Evolutionary conservation across 2,888 invertebrate genomes (phyloP).

Genomic region (Thecophora atra): DNA sequence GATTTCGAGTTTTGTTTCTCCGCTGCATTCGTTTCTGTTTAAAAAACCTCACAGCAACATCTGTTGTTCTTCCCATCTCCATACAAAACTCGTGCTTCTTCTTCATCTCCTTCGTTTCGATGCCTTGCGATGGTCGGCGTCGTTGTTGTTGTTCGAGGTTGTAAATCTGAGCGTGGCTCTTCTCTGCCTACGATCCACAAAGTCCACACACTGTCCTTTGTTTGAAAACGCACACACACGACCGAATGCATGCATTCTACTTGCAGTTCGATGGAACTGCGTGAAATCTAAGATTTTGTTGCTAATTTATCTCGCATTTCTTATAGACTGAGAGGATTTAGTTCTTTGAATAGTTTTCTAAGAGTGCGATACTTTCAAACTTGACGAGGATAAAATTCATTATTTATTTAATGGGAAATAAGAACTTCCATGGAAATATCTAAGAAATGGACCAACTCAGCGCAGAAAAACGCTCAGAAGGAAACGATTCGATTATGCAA

Average conservation of each 20-base stretch:
- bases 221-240: background rate
- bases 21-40: too few species aligned
- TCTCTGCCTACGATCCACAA: constrained; percentile 14
- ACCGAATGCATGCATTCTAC: background rate
- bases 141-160: constrained; percentile 12
- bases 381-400: too few species aligned
- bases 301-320: too few species aligned
- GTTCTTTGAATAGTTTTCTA: too few species aligned
- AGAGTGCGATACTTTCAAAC: too few species aligned
- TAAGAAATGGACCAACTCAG: too few species aligned
- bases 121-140: background rate
- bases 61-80: constrained; percentile 23
- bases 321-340: too few species aligned
- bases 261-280: background rate
- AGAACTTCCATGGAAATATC: too few species aligned
- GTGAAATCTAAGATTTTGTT: too few species aligned
- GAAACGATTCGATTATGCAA: too few species aligned
- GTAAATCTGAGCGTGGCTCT: constrained; percentile 15
- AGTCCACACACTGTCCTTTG: constrained; percentile 10
- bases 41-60: constrained; percentile 20
- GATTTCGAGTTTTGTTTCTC: constrained; percentile 1
- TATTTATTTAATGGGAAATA: too few species aligned
- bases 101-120: background rate
- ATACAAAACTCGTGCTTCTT: background rate
- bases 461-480: too few species aligned